These are phyloP conservation scores for Leptopilina syphax DNA, from an alignment of 2,888 invertebrate species.

Conservation along the genomic window DNA sequence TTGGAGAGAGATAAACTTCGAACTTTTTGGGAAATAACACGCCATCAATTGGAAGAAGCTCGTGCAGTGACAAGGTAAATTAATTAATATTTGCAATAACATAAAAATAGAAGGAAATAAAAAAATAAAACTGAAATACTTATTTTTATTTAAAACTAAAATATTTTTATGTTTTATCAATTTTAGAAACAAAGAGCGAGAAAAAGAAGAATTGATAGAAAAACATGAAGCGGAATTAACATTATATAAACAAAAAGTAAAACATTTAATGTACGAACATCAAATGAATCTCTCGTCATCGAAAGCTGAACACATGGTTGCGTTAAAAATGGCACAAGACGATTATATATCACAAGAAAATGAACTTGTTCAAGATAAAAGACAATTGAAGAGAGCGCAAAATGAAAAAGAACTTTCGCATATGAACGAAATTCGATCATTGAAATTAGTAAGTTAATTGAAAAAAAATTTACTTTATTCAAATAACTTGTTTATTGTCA, in stretches of 20 bases:
- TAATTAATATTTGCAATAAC: neutral
- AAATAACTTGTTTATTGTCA: no score
- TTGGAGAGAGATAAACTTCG: slow-evolving; percentile 95
- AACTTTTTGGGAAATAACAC: slow-evolving; percentile 97
- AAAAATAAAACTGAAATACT: no score
- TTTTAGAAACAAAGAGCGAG: slow-evolving; percentile 86
- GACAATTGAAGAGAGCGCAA: slow-evolving; percentile 82
- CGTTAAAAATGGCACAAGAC: slow-evolving; percentile 90
- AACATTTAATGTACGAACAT: slow-evolving; percentile 94
- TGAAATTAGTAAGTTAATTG: slow-evolving; percentile 79
- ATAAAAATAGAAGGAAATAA: neutral
- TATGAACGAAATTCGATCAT: slow-evolving; percentile 84
- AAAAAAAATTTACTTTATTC: neutral
- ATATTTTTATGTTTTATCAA: neutral
- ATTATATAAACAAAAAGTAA: slow-evolving; percentile 94
- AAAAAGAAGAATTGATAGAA: slow-evolving; percentile 92
- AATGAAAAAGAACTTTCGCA: slow-evolving; percentile 85
- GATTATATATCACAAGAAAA: slow-evolving; percentile 87
- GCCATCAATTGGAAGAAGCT: slow-evolving; percentile 91
- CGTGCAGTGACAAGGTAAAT: slow-evolving; percentile 82
- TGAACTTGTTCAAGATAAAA: slow-evolving; percentile 86
- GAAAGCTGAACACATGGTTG: slow-evolving; percentile 89
- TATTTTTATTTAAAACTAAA: neutral
- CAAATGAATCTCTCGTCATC: slow-evolving; percentile 90
- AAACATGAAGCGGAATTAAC: slow-evolving; percentile 92